Conservation (phyloP, 2,797 vertebrate species). For the Galagoides demidoff region DNA sequence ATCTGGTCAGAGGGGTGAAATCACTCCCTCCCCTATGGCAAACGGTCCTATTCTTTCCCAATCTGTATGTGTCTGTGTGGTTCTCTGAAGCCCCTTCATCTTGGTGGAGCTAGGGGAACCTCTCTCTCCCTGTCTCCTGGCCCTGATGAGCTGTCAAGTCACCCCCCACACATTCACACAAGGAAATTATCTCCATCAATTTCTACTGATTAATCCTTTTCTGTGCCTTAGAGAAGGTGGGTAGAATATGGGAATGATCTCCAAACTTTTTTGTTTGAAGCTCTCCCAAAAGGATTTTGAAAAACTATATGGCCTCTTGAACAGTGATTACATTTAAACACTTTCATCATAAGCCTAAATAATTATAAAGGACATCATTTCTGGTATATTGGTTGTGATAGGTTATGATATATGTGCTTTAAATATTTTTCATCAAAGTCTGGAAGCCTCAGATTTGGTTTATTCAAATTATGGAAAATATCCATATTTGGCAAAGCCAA, state of each 20-base stretch:
- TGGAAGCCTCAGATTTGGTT: not conserved
- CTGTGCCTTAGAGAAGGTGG: not conserved
- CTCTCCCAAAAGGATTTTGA: not conserved
- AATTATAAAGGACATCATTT: not conserved
- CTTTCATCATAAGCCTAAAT: not conserved
- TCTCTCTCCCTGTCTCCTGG: not conserved
- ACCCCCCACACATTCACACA: not conserved
- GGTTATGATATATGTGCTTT: not conserved
- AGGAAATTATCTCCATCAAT: not conserved
- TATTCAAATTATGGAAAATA: not conserved
- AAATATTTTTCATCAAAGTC: slow-evolving; percentile 27
- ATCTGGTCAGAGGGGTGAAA: not conserved
- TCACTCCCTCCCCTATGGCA: not conserved
- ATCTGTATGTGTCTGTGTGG: fast-evolving
- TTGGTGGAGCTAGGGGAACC: not conserved
- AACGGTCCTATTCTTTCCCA: fast-evolving
- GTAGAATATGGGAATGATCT: not conserved
- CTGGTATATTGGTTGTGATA: not conserved
- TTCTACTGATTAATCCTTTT: no score
- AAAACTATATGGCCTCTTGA: not conserved
- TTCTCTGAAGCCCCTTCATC: not conserved
- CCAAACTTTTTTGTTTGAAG: not conserved
- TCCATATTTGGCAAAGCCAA: not conserved
- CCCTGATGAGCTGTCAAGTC: not conserved
- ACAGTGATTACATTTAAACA: not conserved